Conservation (phyloP, 2,113 vertebrate species). For the Formicarius rufipectus region DNA sequence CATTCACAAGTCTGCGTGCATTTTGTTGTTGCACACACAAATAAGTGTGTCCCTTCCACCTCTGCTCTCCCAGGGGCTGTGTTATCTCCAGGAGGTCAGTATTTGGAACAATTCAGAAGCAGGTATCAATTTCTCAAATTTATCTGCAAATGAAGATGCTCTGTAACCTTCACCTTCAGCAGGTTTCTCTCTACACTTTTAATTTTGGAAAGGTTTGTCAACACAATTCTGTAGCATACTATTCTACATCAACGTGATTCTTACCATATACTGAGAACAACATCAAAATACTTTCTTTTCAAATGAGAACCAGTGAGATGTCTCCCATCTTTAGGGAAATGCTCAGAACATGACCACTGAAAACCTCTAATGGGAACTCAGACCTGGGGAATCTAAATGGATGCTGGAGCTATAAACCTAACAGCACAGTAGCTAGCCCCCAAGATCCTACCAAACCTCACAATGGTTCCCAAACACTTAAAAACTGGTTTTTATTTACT, state of each 20-base stretch:
- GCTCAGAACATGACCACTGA: background rate
- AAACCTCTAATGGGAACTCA: background rate
- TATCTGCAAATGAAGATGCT: constrained; percentile 24
- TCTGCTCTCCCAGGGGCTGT: background rate
- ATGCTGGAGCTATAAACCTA: background rate
- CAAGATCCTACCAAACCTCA: background rate
- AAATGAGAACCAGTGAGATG: background rate
- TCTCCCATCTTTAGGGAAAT: background rate
- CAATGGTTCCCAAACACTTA: background rate
- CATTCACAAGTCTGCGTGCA: background rate
- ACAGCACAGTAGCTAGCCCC: background rate
- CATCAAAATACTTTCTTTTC: background rate
- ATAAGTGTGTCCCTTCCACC: background rate
- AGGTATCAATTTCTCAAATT: constrained; percentile 2
- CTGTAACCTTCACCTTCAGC: background rate
- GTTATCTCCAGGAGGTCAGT: background rate
- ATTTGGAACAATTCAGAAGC: constrained; percentile 14
- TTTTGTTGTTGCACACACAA: background rate
- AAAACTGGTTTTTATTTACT: background rate
- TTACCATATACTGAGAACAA: background rate
- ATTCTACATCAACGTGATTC: background rate
- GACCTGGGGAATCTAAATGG: background rate
- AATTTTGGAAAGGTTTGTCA: background rate
- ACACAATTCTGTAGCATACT: background rate
- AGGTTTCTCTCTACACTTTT: background rate